Base-by-base conservation (phyloP, 2,113 vertebrate species). In the Tiliqua scincoides region DNA sequence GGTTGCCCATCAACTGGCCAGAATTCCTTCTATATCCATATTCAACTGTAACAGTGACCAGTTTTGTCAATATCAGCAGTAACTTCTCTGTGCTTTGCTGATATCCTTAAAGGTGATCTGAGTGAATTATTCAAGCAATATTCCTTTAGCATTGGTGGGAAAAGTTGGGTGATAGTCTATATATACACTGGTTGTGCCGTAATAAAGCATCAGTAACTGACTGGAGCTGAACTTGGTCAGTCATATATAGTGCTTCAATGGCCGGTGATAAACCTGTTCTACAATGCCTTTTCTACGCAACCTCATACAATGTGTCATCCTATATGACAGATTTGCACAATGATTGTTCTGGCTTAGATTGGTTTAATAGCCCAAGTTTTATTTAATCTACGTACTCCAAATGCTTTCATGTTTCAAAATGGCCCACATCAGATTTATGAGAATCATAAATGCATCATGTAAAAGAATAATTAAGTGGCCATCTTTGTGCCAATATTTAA, bases 351-450 rank as follows among this genome's bases (percentile, higher is more conserved):
- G 75, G 17, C 54, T 77, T 30, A 77, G 9, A 77, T 77, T 32
- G 52, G 27, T 76, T 57, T 52, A 76, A 57, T 76, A 76, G 74
- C 30, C 59, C 15, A 23, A 32, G 37, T 25, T 79, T 63, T 54
- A 86, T 2, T 43, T 15, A 84, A 89, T 40, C 67, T 59, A 90
- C n/a, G n/a, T n/a, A n/a, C 85, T 87, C 90, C 89, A 89, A 92
- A 92, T 79, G 27, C 23, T 43, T 82, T 82, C 63, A 25, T 15
- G 6, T 21, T 91, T 90, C 86, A 73, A 90, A 89, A 71, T 15
- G 59, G 1, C 54, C 83, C 5, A 85, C n/a, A 40, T 48, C 85
- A 40, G 79, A 79, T 81, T 91, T 87, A 27, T 85, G 79, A 70
- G 11, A 80, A 9, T 17, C 79, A 57, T 43, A 40, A 83, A 72